phyloP scores from a whole-genome alignment of 2,888 invertebrate genomes.

The Agrochola lychnidis region DNA sequence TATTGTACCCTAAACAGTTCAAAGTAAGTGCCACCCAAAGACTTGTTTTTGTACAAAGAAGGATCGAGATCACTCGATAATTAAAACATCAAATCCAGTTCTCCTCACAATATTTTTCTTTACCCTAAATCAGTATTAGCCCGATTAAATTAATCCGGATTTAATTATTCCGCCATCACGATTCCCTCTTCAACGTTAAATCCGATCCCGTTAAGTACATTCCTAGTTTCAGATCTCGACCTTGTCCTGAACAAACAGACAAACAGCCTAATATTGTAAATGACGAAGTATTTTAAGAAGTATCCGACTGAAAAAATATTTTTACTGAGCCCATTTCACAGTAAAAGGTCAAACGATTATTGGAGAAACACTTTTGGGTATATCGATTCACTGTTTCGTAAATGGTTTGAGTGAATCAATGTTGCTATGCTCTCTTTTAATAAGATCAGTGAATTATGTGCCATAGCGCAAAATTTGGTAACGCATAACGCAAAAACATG shows the following conservation, averaged over 20 bases:
- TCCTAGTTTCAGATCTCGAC: constrained; percentile 41
- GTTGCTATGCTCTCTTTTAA: background rate
- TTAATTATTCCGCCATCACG: constrained; percentile 46
- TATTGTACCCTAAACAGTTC: no score
- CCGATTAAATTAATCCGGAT: constrained; percentile 43
- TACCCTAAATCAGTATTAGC: constrained; percentile 25
- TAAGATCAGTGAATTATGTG: background rate
- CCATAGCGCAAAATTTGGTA: background rate
- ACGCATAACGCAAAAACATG: background rate
- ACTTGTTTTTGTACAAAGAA: background rate
- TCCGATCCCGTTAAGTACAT: constrained; percentile 34
- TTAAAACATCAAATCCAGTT: constrained; percentile 21
- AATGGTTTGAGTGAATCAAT: constrained; percentile 3
- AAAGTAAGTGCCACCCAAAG: background rate
- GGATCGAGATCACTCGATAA: background rate
- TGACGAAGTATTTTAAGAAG: constrained; percentile 51
- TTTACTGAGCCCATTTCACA: constrained; percentile 8
- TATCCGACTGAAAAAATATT: constrained; percentile 50
- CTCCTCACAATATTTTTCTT: constrained; percentile 38
- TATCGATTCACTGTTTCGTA: constrained; percentile 24
- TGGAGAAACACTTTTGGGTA: constrained; percentile 32
- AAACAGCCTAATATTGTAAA: constrained; percentile 54
- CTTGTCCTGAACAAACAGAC: constrained; percentile 58
- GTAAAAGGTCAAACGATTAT: constrained; percentile 34
- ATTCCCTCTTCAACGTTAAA: constrained; percentile 35